Conservation (phyloP, 2,113 vertebrate species). For the Chloropsis cyanopogon region DNA sequence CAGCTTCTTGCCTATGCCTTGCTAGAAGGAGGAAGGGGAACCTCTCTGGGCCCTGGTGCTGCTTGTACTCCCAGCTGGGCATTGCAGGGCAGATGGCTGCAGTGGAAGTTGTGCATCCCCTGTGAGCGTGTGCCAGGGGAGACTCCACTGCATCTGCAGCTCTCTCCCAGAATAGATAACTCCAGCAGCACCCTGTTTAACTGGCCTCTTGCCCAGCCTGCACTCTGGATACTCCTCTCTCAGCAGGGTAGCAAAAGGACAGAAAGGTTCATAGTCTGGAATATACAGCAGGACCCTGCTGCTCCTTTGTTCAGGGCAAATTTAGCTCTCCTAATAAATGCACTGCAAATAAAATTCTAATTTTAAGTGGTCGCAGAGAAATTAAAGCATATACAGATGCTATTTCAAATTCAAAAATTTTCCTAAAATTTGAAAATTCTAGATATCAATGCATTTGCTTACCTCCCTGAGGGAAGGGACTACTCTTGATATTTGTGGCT, state of each 20-base stretch:
- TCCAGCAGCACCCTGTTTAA: not conserved
- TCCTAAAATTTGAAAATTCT: not conserved
- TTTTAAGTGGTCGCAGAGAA: not conserved
- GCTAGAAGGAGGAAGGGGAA: not conserved
- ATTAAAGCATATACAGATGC: not conserved
- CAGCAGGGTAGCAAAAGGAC: not conserved
- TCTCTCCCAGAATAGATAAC: not conserved
- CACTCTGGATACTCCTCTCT: fast-evolving
- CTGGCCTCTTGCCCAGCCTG: not conserved
- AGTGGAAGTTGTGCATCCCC: not conserved
- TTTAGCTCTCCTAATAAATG: not conserved
- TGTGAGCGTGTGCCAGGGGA: not conserved
- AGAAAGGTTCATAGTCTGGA: not conserved
- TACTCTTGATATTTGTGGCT: not conserved
- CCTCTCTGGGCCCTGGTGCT: not conserved
- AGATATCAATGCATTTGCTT: fast-evolving
- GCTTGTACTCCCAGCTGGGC: not conserved
- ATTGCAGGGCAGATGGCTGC: not conserved
- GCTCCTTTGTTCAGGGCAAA: not conserved
- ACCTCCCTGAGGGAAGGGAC: not conserved
- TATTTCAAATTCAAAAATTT: not conserved
- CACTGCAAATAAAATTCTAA: not conserved
- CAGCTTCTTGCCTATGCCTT: not conserved
- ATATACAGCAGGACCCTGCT: fast-evolving
- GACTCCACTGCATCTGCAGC: not conserved